Evolutionary conservation across 2,113 vertebrate species (phyloP), one percentile per base, ranked within the genome.

Genomic region (Rhadina sibilatrix): DNA sequence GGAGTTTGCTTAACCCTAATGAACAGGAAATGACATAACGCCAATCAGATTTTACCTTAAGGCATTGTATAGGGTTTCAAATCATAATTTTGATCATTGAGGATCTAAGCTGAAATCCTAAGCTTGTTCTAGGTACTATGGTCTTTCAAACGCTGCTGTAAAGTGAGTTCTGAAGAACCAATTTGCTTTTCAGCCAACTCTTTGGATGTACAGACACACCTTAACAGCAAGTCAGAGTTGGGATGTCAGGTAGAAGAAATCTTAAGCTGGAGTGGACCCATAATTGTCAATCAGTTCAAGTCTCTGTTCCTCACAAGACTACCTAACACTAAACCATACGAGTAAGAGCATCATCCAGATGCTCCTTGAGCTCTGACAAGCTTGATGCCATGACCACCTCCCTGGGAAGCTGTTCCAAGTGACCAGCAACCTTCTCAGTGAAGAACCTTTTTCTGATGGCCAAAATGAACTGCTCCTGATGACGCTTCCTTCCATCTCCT

Each of bases 11-110:
- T 82, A 74, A 56, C 37, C 15, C 9, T 25, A 16, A 16, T 71
- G 31, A 79, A 37, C 17, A 50, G 44, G 46, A 80, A 93, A 80
- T 68, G 0, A 9, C 1, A 2, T 33, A 42, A 40, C 0, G 0
- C 9, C 1, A 5, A 33, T 63, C 31, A 63, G 11, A 76, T 71
- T 87, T 84, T 76, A 49, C 21, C 8, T 63, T 84, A 72, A 53
- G 21, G 15, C 33, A 47, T 15, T 40, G 9, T 27, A 27, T 5
- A 46, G 9, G 6, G 4, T 44, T 93, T 93, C 5, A 11, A 90
- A 69, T 47, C 5, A 60, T 16, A 47, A 20, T 37, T 64, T 12
- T 65, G 33, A 14, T 60, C 4, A 17, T 3, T 35, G 23, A 79
- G 17, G 50, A 59, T 14, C 15, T 60, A 69, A 42, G 5, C 6